Evolutionary conservation across 1,140 invertebrate genomes (phyloP), one percentile per base, ranked within the genome.

Genomic region (Batillaria attramentaria): DNA sequence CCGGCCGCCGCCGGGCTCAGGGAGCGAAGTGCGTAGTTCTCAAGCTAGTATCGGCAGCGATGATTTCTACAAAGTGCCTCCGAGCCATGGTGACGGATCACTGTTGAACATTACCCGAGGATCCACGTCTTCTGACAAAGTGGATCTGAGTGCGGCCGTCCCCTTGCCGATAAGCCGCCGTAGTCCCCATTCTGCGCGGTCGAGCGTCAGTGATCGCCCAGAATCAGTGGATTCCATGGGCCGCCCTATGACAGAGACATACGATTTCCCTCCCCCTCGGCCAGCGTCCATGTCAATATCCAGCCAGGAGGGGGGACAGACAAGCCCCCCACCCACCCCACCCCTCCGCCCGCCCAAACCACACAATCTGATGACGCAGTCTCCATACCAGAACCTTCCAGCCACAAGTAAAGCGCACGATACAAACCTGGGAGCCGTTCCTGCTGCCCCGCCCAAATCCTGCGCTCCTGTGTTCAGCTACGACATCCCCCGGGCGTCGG

Each of bases 361-460:
- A 41, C 78, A 80, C n/a, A 20, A 69, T 6, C 35, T 57, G 33
- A 31, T 65, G 54, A n/a, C 50, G 2, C 86, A 85, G 76, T 85
- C 86, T 33, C 83, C 84, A 5, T 88, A 88, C 77, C 85, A 86
- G 77, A 88, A 88, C 72, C 60, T 88, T 37, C 85, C 84, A 20
- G 72, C 81, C 18, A 83, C 84, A 43, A 82, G 77, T 70, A 79
- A 83, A n/a, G 78, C 66, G 18, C 79, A 72, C 18, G 78, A 80
- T 31, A 57, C 41, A 42, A 74, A 68, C 28, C 70, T 85, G 60
- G 81, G 79, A 41, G 80, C 77, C 39, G 84, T 86, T 16, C 54
- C 57, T 35, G 72, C 80, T 4, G 81, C 84, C 1, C 78, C 83
- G 35, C 75, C 83, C 20, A 75, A 77, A 50, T 24, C 24, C 24